Percentiles rank a stretch among this genome's conserved stretches.
phyloP scores from a whole-genome alignment of 2,888 invertebrate genomes.

The Hirtodrosophila trivittata region DNA sequence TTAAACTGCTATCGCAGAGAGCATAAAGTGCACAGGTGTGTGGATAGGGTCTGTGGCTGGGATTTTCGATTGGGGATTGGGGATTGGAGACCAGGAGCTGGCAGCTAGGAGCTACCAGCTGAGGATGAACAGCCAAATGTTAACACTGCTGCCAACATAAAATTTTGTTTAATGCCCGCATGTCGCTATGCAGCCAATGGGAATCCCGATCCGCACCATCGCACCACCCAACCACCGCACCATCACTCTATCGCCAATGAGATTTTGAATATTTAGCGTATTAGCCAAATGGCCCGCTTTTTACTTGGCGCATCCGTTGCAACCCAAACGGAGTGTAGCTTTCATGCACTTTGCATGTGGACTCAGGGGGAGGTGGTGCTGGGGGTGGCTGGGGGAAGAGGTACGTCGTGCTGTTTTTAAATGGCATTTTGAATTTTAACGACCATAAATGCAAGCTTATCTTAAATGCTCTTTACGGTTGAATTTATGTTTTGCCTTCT shows the following conservation, averaged over 20 bases:
- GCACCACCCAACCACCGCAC: neutral
- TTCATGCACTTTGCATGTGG: constrained; percentile 50
- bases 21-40: constrained; percentile 66
- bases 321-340: constrained; percentile 27
- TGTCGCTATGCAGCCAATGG: constrained; percentile 28
- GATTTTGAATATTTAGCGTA: constrained; percentile 80
- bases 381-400: too few species aligned
- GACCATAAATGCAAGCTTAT: constrained; percentile 79
- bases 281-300: constrained; percentile 77
- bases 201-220: constrained; percentile 13
- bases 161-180: constrained; percentile 65
- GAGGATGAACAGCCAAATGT: constrained; percentile 18
- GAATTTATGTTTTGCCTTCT: constrained; percentile 63
- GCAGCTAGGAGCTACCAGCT: neutral
- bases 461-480: constrained; percentile 79
- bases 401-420: constrained; percentile 64
- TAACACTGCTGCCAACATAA: constrained; percentile 57
- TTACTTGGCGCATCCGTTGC: constrained; percentile 77
- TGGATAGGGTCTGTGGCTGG: constrained; percentile 1
- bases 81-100: constrained; percentile 22
- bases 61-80: constrained; percentile 9
- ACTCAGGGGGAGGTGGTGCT: too few species aligned
- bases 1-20: constrained; percentile 69
- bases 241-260: constrained; percentile 46
- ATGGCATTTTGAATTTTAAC: constrained; percentile 80